A percentile compares a stretch with the other conserved stretches of the same genome.
phyloP scores from a whole-genome alignment of 2,888 invertebrate genomes.

The Acleris literana region DNA sequence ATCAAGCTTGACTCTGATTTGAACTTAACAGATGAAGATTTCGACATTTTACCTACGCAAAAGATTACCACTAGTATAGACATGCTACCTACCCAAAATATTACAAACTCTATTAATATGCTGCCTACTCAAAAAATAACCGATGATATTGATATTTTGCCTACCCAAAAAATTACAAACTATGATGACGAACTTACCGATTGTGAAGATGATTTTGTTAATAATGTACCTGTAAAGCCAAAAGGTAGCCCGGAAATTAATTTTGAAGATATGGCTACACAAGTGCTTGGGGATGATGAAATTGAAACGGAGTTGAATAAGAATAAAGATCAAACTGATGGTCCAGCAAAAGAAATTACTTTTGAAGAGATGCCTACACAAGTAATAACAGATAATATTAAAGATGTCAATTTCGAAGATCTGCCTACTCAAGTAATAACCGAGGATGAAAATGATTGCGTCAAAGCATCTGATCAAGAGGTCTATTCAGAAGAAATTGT shows the following conservation, averaged over 20 bases:
- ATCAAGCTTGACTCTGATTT: constrained; percentile 46
- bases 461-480: constrained; percentile 30
- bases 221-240: constrained; percentile 23
- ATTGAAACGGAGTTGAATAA: constrained; percentile 36
- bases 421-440: constrained; percentile 58
- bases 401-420: constrained; percentile 50
- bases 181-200: constrained; percentile 42
- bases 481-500: constrained; percentile 46
- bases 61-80: constrained; percentile 43
- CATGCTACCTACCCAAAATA: constrained; percentile 28
- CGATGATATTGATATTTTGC: constrained; percentile 55
- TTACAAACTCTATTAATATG: constrained; percentile 27
- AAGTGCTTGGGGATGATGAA: constrained; percentile 36
- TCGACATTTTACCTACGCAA: constrained; percentile 54
- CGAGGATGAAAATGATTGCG: constrained; percentile 39
- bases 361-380: constrained; percentile 62
- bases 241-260: constrained; percentile 30
- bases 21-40: constrained; percentile 61
- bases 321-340: constrained; percentile 43
- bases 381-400: constrained; percentile 46
- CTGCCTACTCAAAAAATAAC: constrained; percentile 26
- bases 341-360: constrained; percentile 36
- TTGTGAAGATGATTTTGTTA: constrained; percentile 41
- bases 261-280: constrained; percentile 46
- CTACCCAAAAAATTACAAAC: constrained; percentile 47